These are phyloP conservation scores for Sinohyriopsis cumingii DNA, from an alignment of 2,888 invertebrate genomes.

Conservation along the genomic window DNA sequence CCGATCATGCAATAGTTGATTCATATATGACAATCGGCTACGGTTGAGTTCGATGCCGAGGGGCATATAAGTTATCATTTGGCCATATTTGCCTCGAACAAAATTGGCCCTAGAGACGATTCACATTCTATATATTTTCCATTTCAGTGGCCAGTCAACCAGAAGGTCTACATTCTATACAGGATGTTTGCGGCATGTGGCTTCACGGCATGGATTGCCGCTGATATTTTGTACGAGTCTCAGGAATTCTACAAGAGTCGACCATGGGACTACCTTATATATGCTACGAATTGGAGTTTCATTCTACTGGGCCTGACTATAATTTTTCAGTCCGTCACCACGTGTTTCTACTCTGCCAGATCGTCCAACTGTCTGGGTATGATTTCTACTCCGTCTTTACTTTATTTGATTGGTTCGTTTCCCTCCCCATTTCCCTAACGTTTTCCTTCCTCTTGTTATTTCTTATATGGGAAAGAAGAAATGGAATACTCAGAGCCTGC, in stretches of 20 bases:
- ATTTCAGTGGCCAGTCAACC: constrained; percentile 56
- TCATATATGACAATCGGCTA: no score
- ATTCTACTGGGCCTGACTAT: constrained; percentile 51
- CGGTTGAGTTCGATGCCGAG: no score
- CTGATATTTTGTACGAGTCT: constrained; percentile 59
- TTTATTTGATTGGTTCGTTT: no score
- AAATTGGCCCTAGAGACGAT: no score
- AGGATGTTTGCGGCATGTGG: constrained; percentile 45
- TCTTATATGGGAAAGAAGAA: no score
- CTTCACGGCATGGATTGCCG: constrained; percentile 53
- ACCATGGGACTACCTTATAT: constrained; percentile 57
- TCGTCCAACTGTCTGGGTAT: constrained; percentile 36
- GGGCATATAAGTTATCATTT: no score
- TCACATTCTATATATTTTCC: not conserved
- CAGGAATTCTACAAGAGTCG: constrained; percentile 53
- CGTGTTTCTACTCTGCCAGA: constrained; percentile 45
- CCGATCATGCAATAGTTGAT: no score
- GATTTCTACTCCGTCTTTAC: not conserved
- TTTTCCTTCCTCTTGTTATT: no score
- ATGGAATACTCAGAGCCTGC: no score
- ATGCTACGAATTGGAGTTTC: constrained; percentile 69
- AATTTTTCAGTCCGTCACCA: constrained; percentile 50
- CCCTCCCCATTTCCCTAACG: no score
- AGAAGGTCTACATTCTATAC: constrained; percentile 54
- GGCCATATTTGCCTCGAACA: no score